These are phyloP conservation scores for Oreotrochilus melanogaster DNA, from an alignment of 2,113 vertebrate species.

Conservation along the genomic window DNA sequence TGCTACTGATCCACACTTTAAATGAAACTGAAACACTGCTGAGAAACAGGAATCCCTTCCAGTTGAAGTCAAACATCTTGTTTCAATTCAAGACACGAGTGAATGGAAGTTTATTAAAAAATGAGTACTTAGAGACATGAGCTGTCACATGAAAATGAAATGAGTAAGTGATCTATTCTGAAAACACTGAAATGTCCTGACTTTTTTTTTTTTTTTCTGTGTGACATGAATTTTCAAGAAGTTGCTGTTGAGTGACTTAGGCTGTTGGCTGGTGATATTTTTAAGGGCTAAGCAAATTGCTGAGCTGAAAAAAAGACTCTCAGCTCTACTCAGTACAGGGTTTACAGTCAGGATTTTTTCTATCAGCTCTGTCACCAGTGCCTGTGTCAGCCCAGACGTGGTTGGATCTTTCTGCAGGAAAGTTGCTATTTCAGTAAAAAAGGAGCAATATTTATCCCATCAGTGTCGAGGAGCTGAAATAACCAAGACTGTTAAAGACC, in stretches of 20 bases:
- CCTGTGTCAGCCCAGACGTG: not conserved
- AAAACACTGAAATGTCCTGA: not conserved
- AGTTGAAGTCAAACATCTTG: not conserved
- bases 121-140: not conserved
- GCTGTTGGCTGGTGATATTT: not conserved
- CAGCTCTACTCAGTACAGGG: not conserved
- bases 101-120: not conserved
- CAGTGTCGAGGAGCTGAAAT: not conserved
- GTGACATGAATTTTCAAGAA: not conserved
- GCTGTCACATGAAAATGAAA: not conserved
- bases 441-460: not conserved
- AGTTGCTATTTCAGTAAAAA: not conserved
- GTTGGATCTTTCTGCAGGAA: not conserved
- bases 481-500: not conserved
- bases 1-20: not conserved
- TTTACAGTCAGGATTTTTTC: not conserved
- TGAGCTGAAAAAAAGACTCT: not conserved
- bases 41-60: not conserved
- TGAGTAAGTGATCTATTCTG: not conserved
- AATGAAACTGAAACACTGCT: not conserved
- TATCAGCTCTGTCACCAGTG: accelerated
- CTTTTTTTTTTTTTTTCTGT: not conserved
- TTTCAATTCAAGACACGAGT: not conserved
- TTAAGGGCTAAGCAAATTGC: not conserved
- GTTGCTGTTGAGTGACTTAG: not conserved